A percentile compares a stretch with the other conserved stretches of the same genome.
Conservation (phyloP, 2,113 vertebrate species). For the Lichenostomus cassidix region DNA sequence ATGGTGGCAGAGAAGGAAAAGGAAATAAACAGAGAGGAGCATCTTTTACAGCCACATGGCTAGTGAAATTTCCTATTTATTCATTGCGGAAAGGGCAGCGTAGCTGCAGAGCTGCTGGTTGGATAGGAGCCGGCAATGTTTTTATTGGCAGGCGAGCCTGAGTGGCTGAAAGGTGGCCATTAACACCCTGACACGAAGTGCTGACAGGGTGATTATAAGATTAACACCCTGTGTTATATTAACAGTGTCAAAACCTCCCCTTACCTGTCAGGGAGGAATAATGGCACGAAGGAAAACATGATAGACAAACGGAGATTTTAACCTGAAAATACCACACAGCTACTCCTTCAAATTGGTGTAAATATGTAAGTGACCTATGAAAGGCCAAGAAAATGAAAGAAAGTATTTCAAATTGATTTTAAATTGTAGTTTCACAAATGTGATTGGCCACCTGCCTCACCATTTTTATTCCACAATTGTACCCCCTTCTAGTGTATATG, state of each 20-base stretch:
- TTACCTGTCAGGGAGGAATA: slow-evolving; percentile 75
- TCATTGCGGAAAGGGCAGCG: slow-evolving; percentile 21
- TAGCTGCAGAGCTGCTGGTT: slow-evolving; percentile 57
- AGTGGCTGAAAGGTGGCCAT: slow-evolving; percentile 80
- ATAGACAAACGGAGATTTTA: slow-evolving; percentile 16
- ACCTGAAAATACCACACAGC: background rate
- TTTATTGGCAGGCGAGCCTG: slow-evolving; percentile 71
- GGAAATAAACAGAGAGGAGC: background rate
- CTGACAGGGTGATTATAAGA: slow-evolving; percentile 81
- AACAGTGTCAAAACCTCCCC: slow-evolving; percentile 73
- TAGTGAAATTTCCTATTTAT: slow-evolving; percentile 27
- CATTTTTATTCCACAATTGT: background rate
- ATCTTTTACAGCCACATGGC: slow-evolving; percentile 7
- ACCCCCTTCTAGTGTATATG: background rate
- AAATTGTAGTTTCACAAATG: background rate
- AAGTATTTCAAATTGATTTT: background rate
- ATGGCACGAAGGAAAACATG: slow-evolving; percentile 46
- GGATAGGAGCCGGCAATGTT: slow-evolving; percentile 63
- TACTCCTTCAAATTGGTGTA: background rate
- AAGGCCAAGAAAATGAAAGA: background rate
- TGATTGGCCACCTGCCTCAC: background rate
- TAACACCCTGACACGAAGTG: slow-evolving; percentile 77
- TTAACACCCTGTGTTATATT: slow-evolving; percentile 74
- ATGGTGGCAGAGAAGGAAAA: background rate
- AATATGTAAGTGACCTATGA: background rate